phyloP scores from a whole-genome alignment of 1,140 invertebrate species.

The Drosophila melanogaster region Release_6_plus_ISO1_MT NT_033779.5:22240501-22241000 shows the following conservation, averaged over 20 bases:
- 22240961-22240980: too few relatives aligned
- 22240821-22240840: neutral
- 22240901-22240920: too few relatives aligned
- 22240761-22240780: slow-evolving; percentile 80
- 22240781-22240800: slow-evolving; percentile 53
- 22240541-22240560: slow-evolving; percentile 90
- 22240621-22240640: slow-evolving; percentile 90
- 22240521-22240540: slow-evolving; percentile 92
- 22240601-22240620: slow-evolving; percentile 92
- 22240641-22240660: slow-evolving; percentile 86
- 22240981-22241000: too few relatives aligned
- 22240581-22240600: slow-evolving; percentile 92
- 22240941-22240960: too few relatives aligned
- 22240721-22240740: slow-evolving; percentile 90
- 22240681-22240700: slow-evolving; percentile 89
- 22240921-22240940: too few relatives aligned
- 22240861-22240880: too few relatives aligned
- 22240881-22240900: too few relatives aligned
- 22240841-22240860: neutral
- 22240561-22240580: slow-evolving; percentile 93
- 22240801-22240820: slow-evolving; percentile 38
- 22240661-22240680: slow-evolving; percentile 85
- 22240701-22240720: slow-evolving; percentile 89
- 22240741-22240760: slow-evolving; percentile 91
- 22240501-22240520: slow-evolving; percentile 94